These are phyloP conservation scores for Chrysodeixis includens DNA, from an alignment of 2,888 invertebrate species.

Conservation along the genomic window DNA sequence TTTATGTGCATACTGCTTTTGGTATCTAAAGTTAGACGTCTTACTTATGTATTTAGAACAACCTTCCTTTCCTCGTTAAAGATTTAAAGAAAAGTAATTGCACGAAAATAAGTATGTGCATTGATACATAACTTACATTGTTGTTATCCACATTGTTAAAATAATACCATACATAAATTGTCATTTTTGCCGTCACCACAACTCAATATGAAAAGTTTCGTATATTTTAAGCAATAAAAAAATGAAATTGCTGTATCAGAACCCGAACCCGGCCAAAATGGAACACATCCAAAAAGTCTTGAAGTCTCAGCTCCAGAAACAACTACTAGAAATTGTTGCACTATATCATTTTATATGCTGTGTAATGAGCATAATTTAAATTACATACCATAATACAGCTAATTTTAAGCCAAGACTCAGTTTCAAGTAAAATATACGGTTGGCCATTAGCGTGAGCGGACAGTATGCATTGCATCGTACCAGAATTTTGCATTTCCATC, in stretches of 20 bases:
- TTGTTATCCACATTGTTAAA: neutral
- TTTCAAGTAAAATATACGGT: conserved; percentile 62
- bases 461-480: conserved; percentile 75
- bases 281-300: conserved; percentile 51
- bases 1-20: neutral
- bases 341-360: conserved; percentile 36
- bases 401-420: conserved; percentile 57
- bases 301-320: conserved; percentile 37
- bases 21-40: neutral
- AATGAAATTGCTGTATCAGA: conserved; percentile 39
- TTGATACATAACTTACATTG: neutral
- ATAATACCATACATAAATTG: conserved; percentile 4
- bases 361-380: conserved; percentile 51
- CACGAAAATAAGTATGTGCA: neutral
- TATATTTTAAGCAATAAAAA: conserved; percentile 46
- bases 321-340: conserved; percentile 32
- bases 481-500: conserved; percentile 81
- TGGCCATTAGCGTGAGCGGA: conserved; percentile 67
- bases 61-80: neutral
- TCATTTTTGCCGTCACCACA: conserved; percentile 21
- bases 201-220: conserved; percentile 37
- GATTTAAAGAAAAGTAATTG: neutral
- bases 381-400: conserved; percentile 54
- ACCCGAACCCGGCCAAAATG: conserved; percentile 53
- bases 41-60: too few species aligned